Evolutionary conservation across 2,797 vertebrate genomes (phyloP).

Genomic region (Benthosema pterotum): DNA sequence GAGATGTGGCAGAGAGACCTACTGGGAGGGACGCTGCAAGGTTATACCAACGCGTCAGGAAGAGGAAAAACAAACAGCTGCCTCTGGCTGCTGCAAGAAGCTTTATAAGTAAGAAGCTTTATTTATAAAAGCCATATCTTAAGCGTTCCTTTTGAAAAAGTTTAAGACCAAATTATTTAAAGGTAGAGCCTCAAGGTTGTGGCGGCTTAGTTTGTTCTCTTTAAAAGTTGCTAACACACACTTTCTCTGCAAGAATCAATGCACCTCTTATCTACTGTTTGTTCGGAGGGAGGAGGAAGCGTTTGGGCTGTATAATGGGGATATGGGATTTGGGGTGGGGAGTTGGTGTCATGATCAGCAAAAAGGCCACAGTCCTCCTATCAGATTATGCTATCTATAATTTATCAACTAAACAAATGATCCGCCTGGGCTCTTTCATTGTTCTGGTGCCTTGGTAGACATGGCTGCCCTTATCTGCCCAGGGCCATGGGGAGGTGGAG

Average conservation of each 20-base stretch:
- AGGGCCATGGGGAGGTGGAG: conserved; percentile 18
- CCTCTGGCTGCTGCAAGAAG: conserved; percentile 1
- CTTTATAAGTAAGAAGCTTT: background rate
- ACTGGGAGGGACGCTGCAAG: conserved; percentile 25
- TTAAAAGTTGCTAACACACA: background rate
- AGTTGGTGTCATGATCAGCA: conserved; percentile 21
- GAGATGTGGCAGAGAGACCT: conserved; percentile 25
- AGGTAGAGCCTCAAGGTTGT: background rate
- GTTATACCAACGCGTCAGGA: conserved; percentile 8
- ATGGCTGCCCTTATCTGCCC: conserved; percentile 44
- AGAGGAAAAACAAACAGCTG: conserved; percentile 7
- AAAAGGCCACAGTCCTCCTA: conserved; percentile 50
- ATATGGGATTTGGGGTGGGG: conserved; percentile 4
- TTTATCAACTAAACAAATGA: conserved; percentile 57
- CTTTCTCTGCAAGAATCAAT: conserved; percentile 6
- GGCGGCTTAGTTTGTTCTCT: background rate
- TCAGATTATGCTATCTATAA: conserved; percentile 48
- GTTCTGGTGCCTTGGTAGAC: conserved; percentile 29
- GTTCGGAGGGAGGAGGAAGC: conserved; percentile 18
- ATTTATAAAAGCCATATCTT: background rate
- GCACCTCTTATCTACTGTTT: conserved; percentile 18
- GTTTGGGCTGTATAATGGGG: conserved; percentile 13
- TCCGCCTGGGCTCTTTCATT: conserved; percentile 44
- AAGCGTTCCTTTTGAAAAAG: background rate
- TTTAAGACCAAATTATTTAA: background rate